Percentiles rank a stretch among this genome's conserved stretches.
phyloP scores from a whole-genome alignment of 2,113 vertebrate species.

The Neoarius graeffei region DNA sequence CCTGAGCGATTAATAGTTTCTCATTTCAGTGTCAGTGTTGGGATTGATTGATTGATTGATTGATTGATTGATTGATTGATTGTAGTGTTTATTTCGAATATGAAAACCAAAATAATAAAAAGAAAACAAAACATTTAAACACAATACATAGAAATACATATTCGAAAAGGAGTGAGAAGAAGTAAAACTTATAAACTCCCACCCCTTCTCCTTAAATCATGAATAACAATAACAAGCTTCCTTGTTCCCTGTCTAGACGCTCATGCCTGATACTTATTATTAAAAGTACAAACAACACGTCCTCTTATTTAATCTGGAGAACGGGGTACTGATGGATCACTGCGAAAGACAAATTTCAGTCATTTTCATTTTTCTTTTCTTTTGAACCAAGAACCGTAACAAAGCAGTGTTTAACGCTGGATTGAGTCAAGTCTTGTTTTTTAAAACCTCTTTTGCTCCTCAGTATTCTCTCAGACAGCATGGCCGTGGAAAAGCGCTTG shows the following conservation, averaged over 20 bases:
- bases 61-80: too few relatives aligned
- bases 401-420: not conserved
- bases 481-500: conserved; percentile 92
- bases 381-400: not conserved
- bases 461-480: conserved; percentile 68
- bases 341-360: not conserved
- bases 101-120: too few relatives aligned
- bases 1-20: not conserved
- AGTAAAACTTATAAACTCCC: too few relatives aligned
- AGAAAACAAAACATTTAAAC: too few relatives aligned
- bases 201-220: too few relatives aligned
- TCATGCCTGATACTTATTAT: too few relatives aligned
- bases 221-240: too few relatives aligned
- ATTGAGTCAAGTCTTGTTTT: conserved; percentile 43
- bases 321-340: not conserved
- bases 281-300: not conserved
- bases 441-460: not conserved
- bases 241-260: too few relatives aligned
- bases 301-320: not conserved
- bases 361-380: not conserved
- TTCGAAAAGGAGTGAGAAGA: too few relatives aligned
- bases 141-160: too few relatives aligned
- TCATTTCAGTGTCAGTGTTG: not conserved
- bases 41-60: too few relatives aligned
- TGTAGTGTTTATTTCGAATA: too few relatives aligned